phyloP scores from a whole-genome alignment of 2,113 vertebrate genomes.

The Aptenodytes forsteri region DNA sequence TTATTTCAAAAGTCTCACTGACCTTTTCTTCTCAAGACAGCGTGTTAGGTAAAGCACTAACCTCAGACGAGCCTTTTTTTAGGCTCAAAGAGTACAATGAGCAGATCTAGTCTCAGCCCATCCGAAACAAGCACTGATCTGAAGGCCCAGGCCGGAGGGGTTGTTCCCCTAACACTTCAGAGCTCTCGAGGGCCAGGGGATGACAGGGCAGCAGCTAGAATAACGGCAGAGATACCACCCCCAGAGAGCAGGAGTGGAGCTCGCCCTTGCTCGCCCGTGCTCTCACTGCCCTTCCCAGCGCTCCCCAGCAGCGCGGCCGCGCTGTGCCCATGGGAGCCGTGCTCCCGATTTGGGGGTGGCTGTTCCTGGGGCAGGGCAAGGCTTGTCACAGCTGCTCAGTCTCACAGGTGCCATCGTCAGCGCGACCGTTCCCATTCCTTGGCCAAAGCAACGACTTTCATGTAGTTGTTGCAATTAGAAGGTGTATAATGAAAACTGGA shows the following conservation, averaged over 20 bases:
- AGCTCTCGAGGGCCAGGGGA: neutral
- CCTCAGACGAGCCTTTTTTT: neutral
- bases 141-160: neutral
- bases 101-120: neutral
- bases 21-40: constrained; percentile 19
- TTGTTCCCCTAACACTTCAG: neutral
- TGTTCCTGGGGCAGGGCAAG: neutral
- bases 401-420: neutral
- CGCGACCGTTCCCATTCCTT: accelerated
- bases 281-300: neutral
- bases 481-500: accelerated
- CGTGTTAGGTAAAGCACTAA: neutral
- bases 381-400: neutral
- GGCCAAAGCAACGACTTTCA: neutral
- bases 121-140: accelerated
- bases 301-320: neutral
- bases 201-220: neutral
- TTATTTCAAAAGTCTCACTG: constrained; percentile 31
- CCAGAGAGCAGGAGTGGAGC: neutral
- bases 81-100: neutral
- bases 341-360: neutral
- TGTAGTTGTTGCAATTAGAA: neutral
- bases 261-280: too few relatives aligned
- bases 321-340: neutral
- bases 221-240: accelerated